phyloP scores from a whole-genome alignment of 2,113 vertebrate genomes.

The Baryphthengus martii region DNA sequence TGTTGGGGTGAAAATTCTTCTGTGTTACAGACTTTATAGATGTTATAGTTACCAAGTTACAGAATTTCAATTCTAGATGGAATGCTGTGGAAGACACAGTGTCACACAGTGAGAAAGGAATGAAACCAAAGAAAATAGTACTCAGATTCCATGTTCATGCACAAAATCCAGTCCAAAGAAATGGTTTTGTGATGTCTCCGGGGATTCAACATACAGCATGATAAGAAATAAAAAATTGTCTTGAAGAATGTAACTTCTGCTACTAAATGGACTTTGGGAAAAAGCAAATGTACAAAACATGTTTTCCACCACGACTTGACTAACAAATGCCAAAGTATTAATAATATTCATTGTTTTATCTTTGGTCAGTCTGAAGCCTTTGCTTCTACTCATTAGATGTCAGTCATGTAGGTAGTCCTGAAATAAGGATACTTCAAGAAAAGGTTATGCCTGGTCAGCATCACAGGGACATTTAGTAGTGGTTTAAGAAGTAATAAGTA shows the following conservation, averaged over 20 bases:
- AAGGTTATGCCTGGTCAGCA: background rate
- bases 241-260: background rate
- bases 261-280: background rate
- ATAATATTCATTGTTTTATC: background rate
- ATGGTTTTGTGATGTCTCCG: slow-evolving; percentile 32
- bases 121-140: slow-evolving; percentile 4
- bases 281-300: background rate
- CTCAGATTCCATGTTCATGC: slow-evolving; percentile 36
- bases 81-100: slow-evolving; percentile 59
- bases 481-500: background rate
- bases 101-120: slow-evolving; percentile 49
- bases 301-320: background rate
- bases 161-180: slow-evolving; percentile 9
- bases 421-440: background rate
- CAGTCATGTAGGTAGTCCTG: background rate
- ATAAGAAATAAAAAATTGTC: background rate
- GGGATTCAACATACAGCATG: background rate
- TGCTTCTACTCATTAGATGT: background rate
- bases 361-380: background rate
- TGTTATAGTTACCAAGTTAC: background rate
- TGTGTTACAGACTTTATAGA: background rate
- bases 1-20: background rate
- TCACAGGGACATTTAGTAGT: background rate
- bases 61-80: slow-evolving; percentile 14
- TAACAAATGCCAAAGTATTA: background rate